phyloP scores from a whole-genome alignment of 2,797 vertebrate genomes.

The Syndactyla subalaris region DNA sequence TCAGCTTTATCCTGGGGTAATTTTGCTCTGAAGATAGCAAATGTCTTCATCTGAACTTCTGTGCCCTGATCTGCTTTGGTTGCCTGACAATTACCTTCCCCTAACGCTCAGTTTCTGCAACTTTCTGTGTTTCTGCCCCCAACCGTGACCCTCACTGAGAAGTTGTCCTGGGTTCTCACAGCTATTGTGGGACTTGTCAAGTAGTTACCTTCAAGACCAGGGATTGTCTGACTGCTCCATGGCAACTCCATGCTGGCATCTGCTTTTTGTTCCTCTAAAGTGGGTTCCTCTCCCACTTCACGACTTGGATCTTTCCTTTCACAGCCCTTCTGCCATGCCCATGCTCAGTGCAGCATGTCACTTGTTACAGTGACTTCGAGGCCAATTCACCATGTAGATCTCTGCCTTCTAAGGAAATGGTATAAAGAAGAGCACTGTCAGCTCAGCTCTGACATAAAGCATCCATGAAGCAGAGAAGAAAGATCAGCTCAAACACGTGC shows the following conservation, averaged over 20 bases:
- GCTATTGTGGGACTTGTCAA: not conserved
- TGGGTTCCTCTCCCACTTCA: not conserved
- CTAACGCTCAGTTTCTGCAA: not conserved
- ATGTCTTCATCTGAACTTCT: not conserved
- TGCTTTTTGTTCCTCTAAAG: not conserved
- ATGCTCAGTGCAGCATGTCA: not conserved
- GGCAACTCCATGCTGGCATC: not conserved
- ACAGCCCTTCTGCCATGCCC: not conserved
- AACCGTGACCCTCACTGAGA: not conserved
- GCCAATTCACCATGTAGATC: not conserved
- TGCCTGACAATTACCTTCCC: not conserved
- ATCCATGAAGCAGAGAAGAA: not conserved
- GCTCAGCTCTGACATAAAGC: not conserved
- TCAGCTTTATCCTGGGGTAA: not conserved
- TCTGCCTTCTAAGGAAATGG: not conserved
- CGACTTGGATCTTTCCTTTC: not conserved
- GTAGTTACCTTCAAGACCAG: not conserved
- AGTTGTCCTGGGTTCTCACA: not conserved
- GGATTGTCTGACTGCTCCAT: not conserved
- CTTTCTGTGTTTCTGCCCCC: not conserved
- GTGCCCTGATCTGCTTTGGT: not conserved
- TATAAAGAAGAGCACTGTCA: not conserved
- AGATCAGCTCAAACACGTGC: not conserved
- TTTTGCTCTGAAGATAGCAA: not conserved
- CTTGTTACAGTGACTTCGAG: not conserved